These are phyloP conservation scores for Sinocyclocheilus anshuiensis DNA, from an alignment of 2,113 vertebrate species.

Conservation along the genomic window DNA sequence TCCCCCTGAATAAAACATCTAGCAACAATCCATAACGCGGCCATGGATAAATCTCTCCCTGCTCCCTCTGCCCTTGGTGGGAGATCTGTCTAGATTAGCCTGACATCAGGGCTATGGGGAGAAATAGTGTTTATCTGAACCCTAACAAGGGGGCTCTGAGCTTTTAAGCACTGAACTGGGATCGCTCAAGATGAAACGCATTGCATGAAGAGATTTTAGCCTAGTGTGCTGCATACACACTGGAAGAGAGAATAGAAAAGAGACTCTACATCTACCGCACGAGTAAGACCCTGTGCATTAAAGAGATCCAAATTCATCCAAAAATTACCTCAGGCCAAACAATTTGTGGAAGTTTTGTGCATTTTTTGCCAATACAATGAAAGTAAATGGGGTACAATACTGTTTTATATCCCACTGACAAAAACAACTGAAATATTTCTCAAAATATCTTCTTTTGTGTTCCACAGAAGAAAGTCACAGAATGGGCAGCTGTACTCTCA, in stretches of 20 bases:
- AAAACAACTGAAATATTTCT: background rate
- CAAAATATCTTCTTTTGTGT: background rate
- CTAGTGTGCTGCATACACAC: conserved; percentile 19
- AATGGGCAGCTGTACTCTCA: conserved; percentile 79
- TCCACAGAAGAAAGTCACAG: background rate
- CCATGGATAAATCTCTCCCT: conserved; percentile 71
- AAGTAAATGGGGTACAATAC: background rate
- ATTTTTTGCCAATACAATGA: background rate
- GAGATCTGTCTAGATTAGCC: conserved; percentile 66
- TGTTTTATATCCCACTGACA: background rate
- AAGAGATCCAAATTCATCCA: conserved; percentile 62
- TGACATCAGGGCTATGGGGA: conserved; percentile 67
- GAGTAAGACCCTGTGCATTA: background rate
- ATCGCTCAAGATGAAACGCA: conserved; percentile 62
- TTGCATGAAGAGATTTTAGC: conserved; percentile 62
- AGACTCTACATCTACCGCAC: conserved; percentile 38
- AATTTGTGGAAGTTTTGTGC: background rate
- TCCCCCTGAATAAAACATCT: conserved; percentile 61
- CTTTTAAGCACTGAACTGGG: conserved; percentile 49
- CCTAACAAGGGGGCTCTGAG: conserved; percentile 57
- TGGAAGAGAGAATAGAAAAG: conserved; percentile 4
- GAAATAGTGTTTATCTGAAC: conserved; percentile 65
- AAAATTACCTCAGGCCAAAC: conserved; percentile 8
- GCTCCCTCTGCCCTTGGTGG: conserved; percentile 65
- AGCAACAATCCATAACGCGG: conserved; percentile 56